Evolutionary conservation across 2,888 invertebrate species (phyloP).

Genomic region (Trichopoda pennipes): DNA sequence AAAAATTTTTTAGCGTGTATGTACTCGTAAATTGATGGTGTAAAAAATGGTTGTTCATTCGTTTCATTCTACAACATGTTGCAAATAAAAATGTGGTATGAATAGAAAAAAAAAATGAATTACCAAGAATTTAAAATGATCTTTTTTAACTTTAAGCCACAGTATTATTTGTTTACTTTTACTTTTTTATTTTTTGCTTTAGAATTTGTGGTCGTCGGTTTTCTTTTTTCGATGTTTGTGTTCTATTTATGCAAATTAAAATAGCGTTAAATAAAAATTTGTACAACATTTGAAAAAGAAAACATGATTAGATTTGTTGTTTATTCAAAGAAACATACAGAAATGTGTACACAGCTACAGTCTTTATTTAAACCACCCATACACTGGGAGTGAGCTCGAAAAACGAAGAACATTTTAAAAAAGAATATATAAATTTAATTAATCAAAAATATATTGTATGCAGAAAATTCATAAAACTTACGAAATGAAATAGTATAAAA

Average conservation of each 20-base stretch:
- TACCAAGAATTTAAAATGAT: slow-evolving; percentile 13
- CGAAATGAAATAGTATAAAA: too few relatives aligned
- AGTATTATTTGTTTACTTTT: slow-evolving; percentile 40
- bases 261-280: slow-evolving; percentile 59
- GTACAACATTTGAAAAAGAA: slow-evolving; percentile 28
- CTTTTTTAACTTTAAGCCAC: slow-evolving; percentile 31
- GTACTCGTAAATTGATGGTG: not conserved
- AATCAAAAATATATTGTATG: too few relatives aligned
- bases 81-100: not conserved
- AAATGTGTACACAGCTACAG: not conserved
- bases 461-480: too few relatives aligned
- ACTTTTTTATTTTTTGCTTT: slow-evolving; percentile 11
- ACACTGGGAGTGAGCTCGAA: not conserved
- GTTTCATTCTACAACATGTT: not conserved
- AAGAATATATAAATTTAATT: not conserved
- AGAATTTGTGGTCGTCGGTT: slow-evolving; percentile 15
- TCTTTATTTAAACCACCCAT: not conserved
- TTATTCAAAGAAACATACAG: not conserved
- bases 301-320: not conserved
- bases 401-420: not conserved
- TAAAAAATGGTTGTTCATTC: not conserved
- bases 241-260: slow-evolving; percentile 62
- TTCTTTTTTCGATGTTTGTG: slow-evolving; percentile 18
- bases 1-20: slow-evolving; percentile 44
- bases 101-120: not conserved